Evolutionary conservation across 2,888 invertebrate species (phyloP), one percentile per base, ranked within the genome.

Genomic region (Lasiommata megera): DNA sequence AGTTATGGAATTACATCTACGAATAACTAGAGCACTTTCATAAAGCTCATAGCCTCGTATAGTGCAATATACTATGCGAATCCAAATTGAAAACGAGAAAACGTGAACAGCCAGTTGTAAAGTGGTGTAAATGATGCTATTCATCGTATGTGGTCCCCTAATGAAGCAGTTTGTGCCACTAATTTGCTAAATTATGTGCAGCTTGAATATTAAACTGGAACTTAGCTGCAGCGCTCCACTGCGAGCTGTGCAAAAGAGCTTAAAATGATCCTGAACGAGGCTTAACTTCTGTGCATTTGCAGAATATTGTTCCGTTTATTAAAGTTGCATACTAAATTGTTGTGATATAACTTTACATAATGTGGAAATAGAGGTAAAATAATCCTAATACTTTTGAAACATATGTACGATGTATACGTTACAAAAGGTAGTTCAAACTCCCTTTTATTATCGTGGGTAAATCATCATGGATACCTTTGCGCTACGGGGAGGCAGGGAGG

Each of bases 101-200:
- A 47, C 5, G 38, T 18, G 47, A 47, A 36, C 36, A 41, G 57
- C 31, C 34, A 52, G 55, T 52, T 56, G 61, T 53, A 56, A 61
- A 64, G 52, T 59, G 37, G 52, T 57, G 48, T 46, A 71, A 76
- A 71, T 64, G 69, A 68, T 60, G 64, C 69, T 55, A 75, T 77
- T 72, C 68, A 75, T 69, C 59, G 62, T 57, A 43, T 59, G 67
- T 53, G 66, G 68, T 64, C 46, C 62, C 48, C 67, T 72, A 73
- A 73, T 72, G 71, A 73, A 72, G 67, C 69, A 60, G 69, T 66
- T 68, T 70, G 58, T 66, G 60, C 60, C 64, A 57, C 70, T 74
- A 72, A 78, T 77, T 75, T 70, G 68, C 67, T 68, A 68, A 77
- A 75, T 69, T 71, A 63, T 64, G 67, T 70, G 74, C 69, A 69